Base-by-base conservation (phyloP, 30 jellyfish, hydroid and myxozoan species). In the Morbakka virulenta region DNA sequence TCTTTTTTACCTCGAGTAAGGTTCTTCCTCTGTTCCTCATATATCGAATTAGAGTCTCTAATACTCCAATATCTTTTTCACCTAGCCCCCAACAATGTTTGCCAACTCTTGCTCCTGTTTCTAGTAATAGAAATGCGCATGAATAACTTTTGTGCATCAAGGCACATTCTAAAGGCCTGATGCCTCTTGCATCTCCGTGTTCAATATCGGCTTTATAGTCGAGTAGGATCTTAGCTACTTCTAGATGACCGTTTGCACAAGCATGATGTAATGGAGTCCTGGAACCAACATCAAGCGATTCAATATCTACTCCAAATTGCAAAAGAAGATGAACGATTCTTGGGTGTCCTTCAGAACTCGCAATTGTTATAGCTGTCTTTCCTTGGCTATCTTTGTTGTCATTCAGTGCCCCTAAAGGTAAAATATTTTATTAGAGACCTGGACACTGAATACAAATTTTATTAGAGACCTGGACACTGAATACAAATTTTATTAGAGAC, bases 211-310 rank as follows among this genome's bases (percentile, higher is more conserved):
- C 93, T 0, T 83, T 83, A 31, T 72, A 26, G 41, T 81, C 85
- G 14, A 81, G 48, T 14, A 81, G 62, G 14, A 81, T 62, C 32
- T 81, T 76, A 13, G 62, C 76, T 35, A 64, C 51, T 14, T 65
- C 25, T 1, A 71, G 49, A 23, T 35, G 36, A n/a, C 86, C 73
- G 6, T 49, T 71, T 23, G 28, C 64, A 70, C 86, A 81, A 17
- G 93, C 93, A 36, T 69, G 63, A 47, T 69, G 78, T 32, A 81
- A 53, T 6, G 93, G 81, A 0, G 86, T 81, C 31, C 77, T 69
- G 26, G 49, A 32, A 9, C 2, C 49, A 24, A 32, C 72, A 50
- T 81, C 93, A 14, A 29, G 64, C 0, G 25, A 49, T 4, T 81
- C 93, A 1, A 79, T 71, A 26, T 26, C 3, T 35, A 83, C 93